phyloP scores from a whole-genome alignment of 2,113 vertebrate genomes.

The Clinocottus analis region DNA sequence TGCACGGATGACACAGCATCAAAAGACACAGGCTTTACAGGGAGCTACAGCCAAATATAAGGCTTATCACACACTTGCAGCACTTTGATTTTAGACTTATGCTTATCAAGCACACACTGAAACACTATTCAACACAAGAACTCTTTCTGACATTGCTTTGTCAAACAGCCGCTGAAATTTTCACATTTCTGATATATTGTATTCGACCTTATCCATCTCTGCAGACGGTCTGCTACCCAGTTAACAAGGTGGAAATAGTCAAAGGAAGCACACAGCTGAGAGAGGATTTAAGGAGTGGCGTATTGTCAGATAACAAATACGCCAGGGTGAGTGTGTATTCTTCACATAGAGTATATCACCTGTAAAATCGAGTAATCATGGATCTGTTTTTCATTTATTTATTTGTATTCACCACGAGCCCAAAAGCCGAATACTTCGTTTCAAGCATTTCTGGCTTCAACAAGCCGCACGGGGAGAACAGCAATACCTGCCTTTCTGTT shows the following conservation, averaged over 20 bases:
- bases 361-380: constrained; percentile 41
- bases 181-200: constrained; percentile 54
- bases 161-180: constrained; percentile 52
- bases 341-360: constrained; percentile 41
- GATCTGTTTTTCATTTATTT: constrained; percentile 15
- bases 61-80: constrained; percentile 71
- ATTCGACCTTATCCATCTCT: constrained; percentile 68
- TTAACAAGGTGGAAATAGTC: constrained; percentile 62
- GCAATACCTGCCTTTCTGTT: constrained; percentile 27
- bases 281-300: constrained; percentile 41
- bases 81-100: constrained; percentile 63
- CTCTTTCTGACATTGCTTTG: constrained; percentile 56
- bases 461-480: constrained; percentile 10
- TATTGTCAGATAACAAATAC: constrained; percentile 59
- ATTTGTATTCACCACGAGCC: constrained; percentile 7
- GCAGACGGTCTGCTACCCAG: constrained; percentile 47
- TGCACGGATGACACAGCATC: constrained; percentile 63
- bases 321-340: constrained; percentile 32
- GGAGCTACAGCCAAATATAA: constrained; percentile 60
- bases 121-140: constrained; percentile 61
- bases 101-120: constrained; percentile 72
- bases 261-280: constrained; percentile 54
- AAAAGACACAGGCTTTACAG: constrained; percentile 63
- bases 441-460: constrained; percentile 46
- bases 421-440: constrained; percentile 43